These are phyloP conservation scores for Lutraria rhynchaena DNA, from an alignment of 1,140 invertebrate genomes.

Conservation along the genomic window DNA sequence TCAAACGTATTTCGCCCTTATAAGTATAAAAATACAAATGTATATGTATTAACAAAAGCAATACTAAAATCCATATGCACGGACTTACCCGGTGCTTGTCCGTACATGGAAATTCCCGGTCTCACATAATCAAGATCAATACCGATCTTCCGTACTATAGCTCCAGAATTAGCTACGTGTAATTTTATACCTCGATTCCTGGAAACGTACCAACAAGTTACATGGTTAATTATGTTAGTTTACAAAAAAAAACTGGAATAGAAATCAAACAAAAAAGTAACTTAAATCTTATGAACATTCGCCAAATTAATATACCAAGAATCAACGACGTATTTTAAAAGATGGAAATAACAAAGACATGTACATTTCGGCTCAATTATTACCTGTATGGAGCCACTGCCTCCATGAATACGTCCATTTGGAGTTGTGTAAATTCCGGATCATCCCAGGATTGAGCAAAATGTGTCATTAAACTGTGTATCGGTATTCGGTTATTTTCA, in stretches of 20 bases:
- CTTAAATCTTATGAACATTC: too few relatives aligned
- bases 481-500: slow-evolving; percentile 55
- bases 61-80: neutral
- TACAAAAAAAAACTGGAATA: too few relatives aligned
- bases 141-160: slow-evolving; percentile 64
- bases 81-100: slow-evolving; percentile 63
- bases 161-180: slow-evolving; percentile 71
- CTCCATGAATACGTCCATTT: slow-evolving; percentile 68
- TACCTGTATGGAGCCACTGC: slow-evolving; percentile 57
- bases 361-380: too few relatives aligned
- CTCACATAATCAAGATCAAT: slow-evolving; percentile 69
- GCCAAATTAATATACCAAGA: too few relatives aligned
- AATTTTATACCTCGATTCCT: slow-evolving; percentile 61
- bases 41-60: too few relatives aligned
- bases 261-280: too few relatives aligned
- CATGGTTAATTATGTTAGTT: too few relatives aligned
- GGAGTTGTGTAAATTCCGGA: slow-evolving; percentile 59
- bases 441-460: slow-evolving; percentile 72
- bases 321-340: too few relatives aligned
- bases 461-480: slow-evolving; percentile 73
- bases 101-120: slow-evolving; percentile 70
- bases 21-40: too few relatives aligned
- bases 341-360: too few relatives aligned
- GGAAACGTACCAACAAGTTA: neutral
- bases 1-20: too few relatives aligned